A percentile compares a stretch with the other conserved stretches of the same genome.
Conservation (phyloP, 2,888 invertebrate species). For the Caenorhabditis plicata region DNA sequence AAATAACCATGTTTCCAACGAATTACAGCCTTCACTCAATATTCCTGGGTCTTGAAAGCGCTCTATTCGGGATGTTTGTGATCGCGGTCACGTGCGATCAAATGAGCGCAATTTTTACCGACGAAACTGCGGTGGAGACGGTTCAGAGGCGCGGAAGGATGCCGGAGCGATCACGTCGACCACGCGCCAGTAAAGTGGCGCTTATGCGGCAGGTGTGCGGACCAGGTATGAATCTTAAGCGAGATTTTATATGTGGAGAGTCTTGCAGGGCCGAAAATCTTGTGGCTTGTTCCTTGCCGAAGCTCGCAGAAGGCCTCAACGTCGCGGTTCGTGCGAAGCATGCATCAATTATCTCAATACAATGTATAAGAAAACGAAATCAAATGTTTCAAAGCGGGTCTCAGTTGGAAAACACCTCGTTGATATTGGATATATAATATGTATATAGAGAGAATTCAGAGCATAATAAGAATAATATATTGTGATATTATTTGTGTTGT, state of each 20-base stretch:
- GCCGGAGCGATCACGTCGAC: constrained; percentile 21
- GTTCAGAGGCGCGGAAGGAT: constrained; percentile 67
- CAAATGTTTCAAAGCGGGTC: too few species aligned
- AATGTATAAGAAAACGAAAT: constrained; percentile 24
- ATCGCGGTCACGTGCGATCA: constrained; percentile 81
- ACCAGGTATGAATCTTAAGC: constrained; percentile 68
- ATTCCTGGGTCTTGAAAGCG: constrained; percentile 78
- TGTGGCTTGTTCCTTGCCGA: constrained; percentile 77
- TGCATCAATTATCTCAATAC: constrained; percentile 27
- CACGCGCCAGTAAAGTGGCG: constrained; percentile 68
- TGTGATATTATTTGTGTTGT: too few species aligned
- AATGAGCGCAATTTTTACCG: constrained; percentile 78
- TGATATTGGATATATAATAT: too few species aligned
- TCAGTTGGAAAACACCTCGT: too few species aligned
- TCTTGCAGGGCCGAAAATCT: constrained; percentile 72
- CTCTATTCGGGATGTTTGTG: constrained; percentile 84
- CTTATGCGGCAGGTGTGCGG: constrained; percentile 80
- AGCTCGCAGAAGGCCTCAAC: too few species aligned
- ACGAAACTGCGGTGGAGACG: constrained; percentile 82
- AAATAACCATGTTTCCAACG: not conserved
- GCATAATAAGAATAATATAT: too few species aligned
- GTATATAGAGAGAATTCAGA: too few species aligned
- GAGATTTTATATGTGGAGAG: too few species aligned
- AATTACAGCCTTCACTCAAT: constrained; percentile 79
- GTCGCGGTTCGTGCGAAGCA: constrained; percentile 18